Evolutionary conservation across 1,140 invertebrate genomes (phyloP).

Genomic region (Drosophila subpulchrella): DNA sequence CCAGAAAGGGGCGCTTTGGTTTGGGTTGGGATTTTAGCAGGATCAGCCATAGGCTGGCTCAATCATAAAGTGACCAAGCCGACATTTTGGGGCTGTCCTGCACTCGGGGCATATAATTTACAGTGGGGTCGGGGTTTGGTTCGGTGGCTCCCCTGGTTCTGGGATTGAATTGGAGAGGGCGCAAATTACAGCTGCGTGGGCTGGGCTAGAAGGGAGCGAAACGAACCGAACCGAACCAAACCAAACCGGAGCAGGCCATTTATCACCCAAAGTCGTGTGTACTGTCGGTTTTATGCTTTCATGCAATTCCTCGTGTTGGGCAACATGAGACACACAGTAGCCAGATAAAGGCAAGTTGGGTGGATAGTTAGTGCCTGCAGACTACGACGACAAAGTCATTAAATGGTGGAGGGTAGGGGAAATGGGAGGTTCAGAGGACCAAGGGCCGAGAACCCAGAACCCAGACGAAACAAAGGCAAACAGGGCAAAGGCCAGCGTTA

Average conservation of each 20-base stretch:
- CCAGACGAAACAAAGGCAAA: conserved; percentile 32
- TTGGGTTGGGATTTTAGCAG: not conserved
- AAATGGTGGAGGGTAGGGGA: conserved; percentile 57
- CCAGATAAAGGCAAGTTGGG: conserved; percentile 37
- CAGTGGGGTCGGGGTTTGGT: conserved; percentile 28
- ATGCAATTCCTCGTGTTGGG: conserved; percentile 78
- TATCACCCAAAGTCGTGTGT: conserved; percentile 82
- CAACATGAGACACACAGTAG: conserved; percentile 66
- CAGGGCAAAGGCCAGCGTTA: conserved; percentile 78
- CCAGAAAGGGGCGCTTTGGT: conserved; percentile 7
- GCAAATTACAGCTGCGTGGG: conserved; percentile 70
- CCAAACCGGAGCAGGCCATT: conserved; percentile 60
- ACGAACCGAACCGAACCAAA: not conserved
- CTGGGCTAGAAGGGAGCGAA: not conserved
- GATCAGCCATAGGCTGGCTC: conserved; percentile 41
- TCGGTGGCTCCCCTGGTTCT: not conserved
- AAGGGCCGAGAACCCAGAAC: not conserved
- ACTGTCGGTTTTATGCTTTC: conserved; percentile 83
- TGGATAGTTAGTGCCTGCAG: conserved; percentile 47
- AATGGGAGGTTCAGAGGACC: not conserved
- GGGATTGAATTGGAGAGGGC: conserved; percentile 35
- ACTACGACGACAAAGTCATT: conserved; percentile 78
- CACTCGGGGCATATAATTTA: conserved; percentile 69
- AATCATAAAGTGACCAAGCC: conserved; percentile 69
- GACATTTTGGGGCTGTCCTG: conserved; percentile 25